Conservation (phyloP, 2,797 vertebrate genomes). For the Pangasius sanitwongsei region DNA sequence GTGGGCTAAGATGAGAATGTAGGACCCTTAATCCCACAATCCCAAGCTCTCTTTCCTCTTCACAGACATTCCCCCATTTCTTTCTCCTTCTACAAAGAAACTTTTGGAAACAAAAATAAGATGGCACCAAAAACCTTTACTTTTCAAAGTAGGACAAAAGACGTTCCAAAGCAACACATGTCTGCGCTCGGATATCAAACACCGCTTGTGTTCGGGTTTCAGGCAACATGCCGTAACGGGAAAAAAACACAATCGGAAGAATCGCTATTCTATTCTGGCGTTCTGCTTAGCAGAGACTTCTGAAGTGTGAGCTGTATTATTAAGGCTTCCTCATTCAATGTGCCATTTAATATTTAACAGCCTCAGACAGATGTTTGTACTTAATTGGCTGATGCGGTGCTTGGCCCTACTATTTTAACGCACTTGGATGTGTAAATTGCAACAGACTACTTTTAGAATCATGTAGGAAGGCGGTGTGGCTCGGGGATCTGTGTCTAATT, state of each 20-base stretch:
- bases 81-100: slow-evolving; percentile 30
- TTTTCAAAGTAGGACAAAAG: slow-evolving; percentile 32
- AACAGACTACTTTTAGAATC: slow-evolving; percentile 31
- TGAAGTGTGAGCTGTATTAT: not conserved
- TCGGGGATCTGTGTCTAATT: not conserved
- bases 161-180: not conserved
- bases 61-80: slow-evolving; percentile 50
- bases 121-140: not conserved
- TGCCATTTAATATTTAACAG: slow-evolving; percentile 38
- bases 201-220: not conserved
- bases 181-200: slow-evolving; percentile 11
- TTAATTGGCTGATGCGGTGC: slow-evolving; percentile 30
- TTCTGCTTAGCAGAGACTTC: not conserved
- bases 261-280: not conserved
- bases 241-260: not conserved
- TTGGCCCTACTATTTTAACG: slow-evolving; percentile 26
- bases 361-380: slow-evolving; percentile 26
- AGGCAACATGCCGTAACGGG: not conserved
- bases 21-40: slow-evolving; percentile 53
- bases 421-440: slow-evolving; percentile 32
- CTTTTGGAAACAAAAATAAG: slow-evolving; percentile 23
- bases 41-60: slow-evolving; percentile 55
- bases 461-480: not conserved
- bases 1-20: slow-evolving; percentile 20
- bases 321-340: not conserved